Conservation (phyloP, 2,113 vertebrate species). For the Poicephalus gulielmi region DNA sequence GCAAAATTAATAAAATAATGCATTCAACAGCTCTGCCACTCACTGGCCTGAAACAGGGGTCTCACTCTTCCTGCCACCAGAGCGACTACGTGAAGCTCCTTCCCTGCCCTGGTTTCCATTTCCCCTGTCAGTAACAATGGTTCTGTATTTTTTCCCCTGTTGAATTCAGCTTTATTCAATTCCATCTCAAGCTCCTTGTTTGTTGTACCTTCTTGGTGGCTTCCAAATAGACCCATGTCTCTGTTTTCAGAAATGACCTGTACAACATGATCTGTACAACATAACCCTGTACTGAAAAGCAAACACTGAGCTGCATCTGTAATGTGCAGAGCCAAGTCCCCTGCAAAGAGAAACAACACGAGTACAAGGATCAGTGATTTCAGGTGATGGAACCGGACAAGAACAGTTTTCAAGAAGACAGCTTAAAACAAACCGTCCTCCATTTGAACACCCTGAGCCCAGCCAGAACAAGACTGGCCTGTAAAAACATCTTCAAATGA, state of each 20-base stretch:
- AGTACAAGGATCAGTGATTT: rapidly evolving
- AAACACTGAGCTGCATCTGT: neutral
- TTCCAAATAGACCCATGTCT: neutral
- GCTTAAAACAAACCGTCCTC: neutral
- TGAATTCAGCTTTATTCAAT: no score
- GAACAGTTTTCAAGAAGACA: neutral
- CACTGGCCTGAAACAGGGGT: neutral
- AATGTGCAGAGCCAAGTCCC: rapidly evolving
- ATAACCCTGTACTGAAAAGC: neutral
- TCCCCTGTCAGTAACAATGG: no score
- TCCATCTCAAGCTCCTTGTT: neutral
- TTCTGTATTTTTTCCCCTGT: neutral
- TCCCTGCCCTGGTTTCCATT: neutral
- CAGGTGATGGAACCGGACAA: neutral
- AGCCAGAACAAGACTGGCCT: neutral
- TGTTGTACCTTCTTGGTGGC: neutral
- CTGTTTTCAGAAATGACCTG: neutral
- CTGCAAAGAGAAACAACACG: neutral
- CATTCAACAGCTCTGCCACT: neutral
- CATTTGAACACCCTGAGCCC: neutral
- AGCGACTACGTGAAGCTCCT: neutral
- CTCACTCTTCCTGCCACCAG: neutral
- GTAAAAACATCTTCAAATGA: neutral
- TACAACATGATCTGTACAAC: no score
- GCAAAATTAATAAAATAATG: neutral